Evolutionary conservation across 35 echinoderm and acorn worm genomes (phyloP).

Genomic region (Stichopus chloronotus): DNA sequence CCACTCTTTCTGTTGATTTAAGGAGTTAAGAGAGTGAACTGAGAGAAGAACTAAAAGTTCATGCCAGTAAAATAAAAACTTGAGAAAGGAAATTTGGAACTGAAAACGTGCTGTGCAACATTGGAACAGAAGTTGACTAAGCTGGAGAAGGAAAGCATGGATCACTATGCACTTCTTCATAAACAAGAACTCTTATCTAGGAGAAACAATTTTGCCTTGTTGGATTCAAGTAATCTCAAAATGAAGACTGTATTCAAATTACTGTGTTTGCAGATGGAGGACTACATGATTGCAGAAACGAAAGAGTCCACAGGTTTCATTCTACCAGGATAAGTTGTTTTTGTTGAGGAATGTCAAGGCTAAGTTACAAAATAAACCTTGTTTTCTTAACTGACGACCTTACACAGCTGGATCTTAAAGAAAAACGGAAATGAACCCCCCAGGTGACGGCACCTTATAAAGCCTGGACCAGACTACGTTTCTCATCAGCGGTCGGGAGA

Average conservation of each 20-base stretch:
- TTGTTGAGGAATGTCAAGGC: slow-evolving; percentile 17
- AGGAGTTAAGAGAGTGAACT: not conserved
- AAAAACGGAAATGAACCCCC: slow-evolving; percentile 23
- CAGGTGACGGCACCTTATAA: slow-evolving; percentile 12
- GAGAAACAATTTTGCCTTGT: slow-evolving; percentile 11
- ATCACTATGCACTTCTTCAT: not conserved
- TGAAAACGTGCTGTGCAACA: not conserved
- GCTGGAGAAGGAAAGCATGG: not conserved
- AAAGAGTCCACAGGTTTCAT: not conserved
- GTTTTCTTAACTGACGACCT: slow-evolving; percentile 26
- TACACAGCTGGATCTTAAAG: slow-evolving; percentile 5
- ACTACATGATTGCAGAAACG: not conserved
- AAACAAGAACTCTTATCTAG: slow-evolving; percentile 14
- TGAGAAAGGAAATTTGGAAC: not conserved
- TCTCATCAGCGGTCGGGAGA: not conserved
- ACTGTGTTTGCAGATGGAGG: not conserved
- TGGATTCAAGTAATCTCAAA: not conserved
- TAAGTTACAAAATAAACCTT: not conserved
- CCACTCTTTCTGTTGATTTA: not conserved
- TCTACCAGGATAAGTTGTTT: slow-evolving; percentile 5
- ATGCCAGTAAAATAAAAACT: slow-evolving; percentile 13
- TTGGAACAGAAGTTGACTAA: not conserved
- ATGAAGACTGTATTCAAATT: slow-evolving; percentile 22
- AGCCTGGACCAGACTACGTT: slow-evolving; percentile 28
- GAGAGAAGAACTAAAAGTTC: not conserved